A percentile compares a stretch with the other conserved stretches of the same genome.
These are phyloP conservation scores for Watersipora subatra DNA, from an alignment of 1,140 invertebrate genomes.

Conservation along the genomic window DNA sequence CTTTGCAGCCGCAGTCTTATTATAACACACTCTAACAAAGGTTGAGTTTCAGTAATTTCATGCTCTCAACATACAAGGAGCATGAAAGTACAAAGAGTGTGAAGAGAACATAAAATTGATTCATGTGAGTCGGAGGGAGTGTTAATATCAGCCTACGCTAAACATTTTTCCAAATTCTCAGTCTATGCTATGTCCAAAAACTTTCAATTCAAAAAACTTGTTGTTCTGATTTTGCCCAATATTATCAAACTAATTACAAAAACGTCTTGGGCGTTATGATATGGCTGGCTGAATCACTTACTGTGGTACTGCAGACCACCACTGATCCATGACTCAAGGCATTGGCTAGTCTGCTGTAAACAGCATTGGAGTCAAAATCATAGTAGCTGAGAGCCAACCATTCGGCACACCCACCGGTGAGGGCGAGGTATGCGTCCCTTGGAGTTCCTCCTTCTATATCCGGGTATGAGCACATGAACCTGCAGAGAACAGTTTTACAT, in stretches of 20 bases:
- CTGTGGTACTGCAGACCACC: not conserved
- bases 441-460: not conserved
- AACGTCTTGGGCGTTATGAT: not conserved
- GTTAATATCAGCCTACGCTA: too few relatives aligned
- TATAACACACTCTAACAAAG: too few relatives aligned
- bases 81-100: too few relatives aligned
- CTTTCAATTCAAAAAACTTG: not conserved
- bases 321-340: not conserved
- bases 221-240: not conserved
- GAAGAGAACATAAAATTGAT: too few relatives aligned
- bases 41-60: too few relatives aligned
- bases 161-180: too few relatives aligned
- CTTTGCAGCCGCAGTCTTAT: too few relatives aligned
- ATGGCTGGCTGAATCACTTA: not conserved
- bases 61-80: too few relatives aligned
- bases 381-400: not conserved
- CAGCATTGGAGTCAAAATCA: not conserved
- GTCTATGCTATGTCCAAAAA: not conserved
- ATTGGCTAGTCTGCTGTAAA: not conserved
- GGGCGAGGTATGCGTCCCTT: slow-evolving; percentile 1
- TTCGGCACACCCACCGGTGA: slow-evolving; percentile 7
- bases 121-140: too few relatives aligned
- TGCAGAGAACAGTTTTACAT: too few relatives aligned
- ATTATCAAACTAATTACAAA: not conserved
- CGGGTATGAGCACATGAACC: slow-evolving; percentile 6